Base-by-base conservation (phyloP, 2,113 vertebrate species). In the Galemys pyrenaicus region DNA sequence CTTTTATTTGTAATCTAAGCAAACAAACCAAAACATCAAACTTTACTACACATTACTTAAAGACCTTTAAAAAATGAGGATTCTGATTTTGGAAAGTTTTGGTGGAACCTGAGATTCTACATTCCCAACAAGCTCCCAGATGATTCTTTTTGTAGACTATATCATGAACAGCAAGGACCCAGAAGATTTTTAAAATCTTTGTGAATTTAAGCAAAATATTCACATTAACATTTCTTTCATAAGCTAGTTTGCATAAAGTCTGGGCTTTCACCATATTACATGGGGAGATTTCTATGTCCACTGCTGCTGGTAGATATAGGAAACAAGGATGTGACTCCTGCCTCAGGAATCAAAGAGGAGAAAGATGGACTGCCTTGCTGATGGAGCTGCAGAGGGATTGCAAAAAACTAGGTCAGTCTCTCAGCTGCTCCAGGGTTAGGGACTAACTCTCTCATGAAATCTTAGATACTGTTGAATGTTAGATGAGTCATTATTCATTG, bases 161-260 rank as follows among this genome's bases (percentile, higher is more conserved):
- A 26, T 54, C 80, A n/a, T 78, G 24, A 87, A 51, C 2, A 92
- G 41, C 19, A 84, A 81, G 82, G 64, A 67, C 39, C 10, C 24
- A 54, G 54, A 90, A 74, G 73, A 68, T 16, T 70, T 75, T 54
- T 37, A 26, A 56, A 90, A n/a, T 1, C 24, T 30, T 9, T 51
- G n/a, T 73, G 24, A 77, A 51, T 96, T 82, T 86, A 81, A 86
- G 92, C 49, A 81, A 74, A 93, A 67, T 12, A 1, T 89, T 92
- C 41, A 75, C n/a, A 67, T 81, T 65, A 87, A 67, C 35, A 16
- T 86, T 91, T 77, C 28, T 91, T n/a, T 82, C 19, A 8, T 64
- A 56, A 89, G 22, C 35, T 22, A 70, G 3, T 86, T 87, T 82
- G 28, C 64, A 92, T 32, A 87, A 86, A 89, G 20, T 56, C 6